Evolutionary conservation across 2,113 vertebrate genomes (phyloP), one percentile per base, ranked within the genome.

Genomic region (Percina caprodes): DNA sequence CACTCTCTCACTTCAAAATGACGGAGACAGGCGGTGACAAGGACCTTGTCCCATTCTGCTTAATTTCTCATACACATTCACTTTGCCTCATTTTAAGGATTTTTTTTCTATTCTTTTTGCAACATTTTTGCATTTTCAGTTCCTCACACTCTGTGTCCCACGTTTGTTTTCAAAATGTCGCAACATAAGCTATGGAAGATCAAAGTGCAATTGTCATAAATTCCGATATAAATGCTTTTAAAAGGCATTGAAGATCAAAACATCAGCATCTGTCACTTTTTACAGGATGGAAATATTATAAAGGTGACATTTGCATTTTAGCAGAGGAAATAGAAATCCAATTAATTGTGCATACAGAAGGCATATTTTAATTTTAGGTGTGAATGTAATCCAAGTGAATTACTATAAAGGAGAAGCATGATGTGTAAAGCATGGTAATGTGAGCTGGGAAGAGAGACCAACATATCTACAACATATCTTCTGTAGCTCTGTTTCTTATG

Each of bases 1-100:
- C 77, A 73, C 66, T 79, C 60, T 58, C 86, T 83, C 70, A 19
- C 85, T 83, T 79, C 65, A 66, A 69, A 88, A 84, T 87, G 67
- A 74, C 6, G 1, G 77, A 54, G 84, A 88, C 86, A 79, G 51
- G 52, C 49, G 21, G 42, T 54, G 74, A 74, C 74, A 85, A 87
- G 80, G 76, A 77, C 84, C 63, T 69, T 61, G 73, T 66, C 69
- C 35, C 46, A 72, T 26, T 77, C 21, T 70, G 63, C 54, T 73
- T 69, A 14, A 42, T 69, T 59, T 75, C 76, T 75, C 46, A 26
- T 45, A 33, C 42, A 66, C 16, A 42, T 79, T 54, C 24, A 46
- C 30, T 62, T 42, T 46, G 19, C 7, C 21, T 56, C 39, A 33
- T 72, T 72, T 19, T 5, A 21, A 12, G 35, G 2, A 55, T 63